Evolutionary conservation across 2,113 vertebrate species (phyloP), one percentile per base, ranked within the genome.

Genomic region (Tragelaphus imberbis): DNA sequence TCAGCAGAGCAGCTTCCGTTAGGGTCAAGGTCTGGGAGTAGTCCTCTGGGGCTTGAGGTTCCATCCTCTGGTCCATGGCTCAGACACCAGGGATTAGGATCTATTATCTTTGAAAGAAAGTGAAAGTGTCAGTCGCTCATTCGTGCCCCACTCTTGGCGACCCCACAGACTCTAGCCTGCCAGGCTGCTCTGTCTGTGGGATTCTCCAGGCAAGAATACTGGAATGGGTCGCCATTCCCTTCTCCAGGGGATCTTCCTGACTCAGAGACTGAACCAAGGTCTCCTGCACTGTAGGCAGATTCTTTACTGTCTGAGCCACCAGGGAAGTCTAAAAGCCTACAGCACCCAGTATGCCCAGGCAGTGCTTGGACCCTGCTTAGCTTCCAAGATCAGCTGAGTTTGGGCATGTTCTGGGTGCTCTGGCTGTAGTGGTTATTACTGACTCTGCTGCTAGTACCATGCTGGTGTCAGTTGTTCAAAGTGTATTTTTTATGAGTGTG

Each of bases 21-120:
- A 27, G 40, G 30, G 7, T 49, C 30, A 17, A 3, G 30, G 40
- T 10, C 63, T n/a, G 40, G 47, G 30, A 8, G 9, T n/a, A 1
- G 30, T 10, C 33, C 30, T 40, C 25, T 23, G 53, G 21, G 63
- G 44, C 40, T 14, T 40, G 23, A 14, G 68, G 65, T 36, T 28
- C 14, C 1, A 12, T 21, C 19, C 65, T 11, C 56, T 27, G 55
- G n/a, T 8, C 16, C 0, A 0, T 2, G 68, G 81, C 56, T 53
- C 49, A n/a, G 49, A 15, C n/a, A 17, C 17, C 30, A 30, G 49
- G 56, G 28, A 33, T 4, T 9, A 15, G 56, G 56, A 25, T 7
- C 56, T 28, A 6, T 5, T 33, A 47, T 6, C 49, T 30, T 3
- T 3, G 58, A 71, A 23, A 36, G 68, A 75, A 75, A 75, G 68